Base-by-base conservation (phyloP, 2,113 vertebrate genomes). In the Boleophthalmus pectinirostris region DNA sequence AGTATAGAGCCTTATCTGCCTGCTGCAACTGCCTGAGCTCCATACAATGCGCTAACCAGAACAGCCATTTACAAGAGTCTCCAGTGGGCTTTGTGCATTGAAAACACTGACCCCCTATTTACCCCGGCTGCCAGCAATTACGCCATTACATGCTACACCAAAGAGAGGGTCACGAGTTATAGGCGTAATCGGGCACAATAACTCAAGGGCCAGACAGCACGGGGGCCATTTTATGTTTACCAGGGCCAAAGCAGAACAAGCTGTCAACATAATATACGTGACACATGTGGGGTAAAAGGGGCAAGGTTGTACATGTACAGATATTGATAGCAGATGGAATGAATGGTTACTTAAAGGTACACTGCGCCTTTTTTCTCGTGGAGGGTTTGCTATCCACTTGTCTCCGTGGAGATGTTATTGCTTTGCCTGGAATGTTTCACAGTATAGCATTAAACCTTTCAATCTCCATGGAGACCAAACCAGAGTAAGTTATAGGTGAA, bases 71-170 rank as follows among this genome's bases (percentile, higher is more conserved):
- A 33, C 25, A 43, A 82, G 78, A 78, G 78, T 60, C 72, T 79
- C 66, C 70, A 72, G 69, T 72, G 83, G 77, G 82, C 73, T 90
- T 89, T 92, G 92, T 92, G 82, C 79, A 84, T 72, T 66, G 75
- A 46, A 85, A 88, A 88, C 82, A 91, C 75, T 81, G 87, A 74
- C 74, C 81, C 78, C 77, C 78, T 82, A 86, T 89, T 88, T 83
- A 87, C 75, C 65, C 80, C 77, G 63, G 76, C 61, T 47, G 85
- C 75, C 80, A 79, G 70, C 82, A 87, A 91, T 86, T 87, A 91
- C 80, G 61, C 77, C 85, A 82, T 78, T 69, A 71, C 73, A 84
- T 81, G 87, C 80, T 78, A 83, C 64, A 65, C 74, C 74, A 79
- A 82, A 73, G 46, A 75, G 81, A 74, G 76, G 84, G 82, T 84